A percentile compares a stretch with the other conserved stretches of the same genome.
These are phyloP conservation scores for Lota lota DNA, from an alignment of 2,113 vertebrate species.

Conservation along the genomic window DNA sequence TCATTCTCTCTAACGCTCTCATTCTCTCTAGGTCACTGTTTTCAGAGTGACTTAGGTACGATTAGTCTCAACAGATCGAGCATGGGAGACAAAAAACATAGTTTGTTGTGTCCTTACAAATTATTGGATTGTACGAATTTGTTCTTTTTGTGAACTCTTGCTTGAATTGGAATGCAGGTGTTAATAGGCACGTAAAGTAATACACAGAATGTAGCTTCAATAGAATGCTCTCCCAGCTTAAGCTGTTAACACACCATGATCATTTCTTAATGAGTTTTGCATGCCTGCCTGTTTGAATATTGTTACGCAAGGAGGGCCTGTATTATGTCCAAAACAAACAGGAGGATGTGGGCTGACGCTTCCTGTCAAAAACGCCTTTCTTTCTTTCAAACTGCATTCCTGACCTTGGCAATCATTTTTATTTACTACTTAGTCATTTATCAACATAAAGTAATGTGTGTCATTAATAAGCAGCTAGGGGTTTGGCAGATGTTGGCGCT, in stretches of 20 bases:
- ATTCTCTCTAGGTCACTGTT: no score
- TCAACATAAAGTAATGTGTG: no score
- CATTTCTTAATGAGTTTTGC: conserved; percentile 27
- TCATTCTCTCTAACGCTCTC: no score
- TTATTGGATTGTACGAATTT: no score
- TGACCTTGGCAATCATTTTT: conserved; percentile 47
- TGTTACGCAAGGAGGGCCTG: conserved; percentile 27
- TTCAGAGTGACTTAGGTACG: no score
- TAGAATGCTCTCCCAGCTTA: conserved; percentile 10
- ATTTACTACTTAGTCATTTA: conserved; percentile 28
- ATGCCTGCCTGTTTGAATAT: conserved; percentile 27
- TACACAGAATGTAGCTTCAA: conserved; percentile 3
- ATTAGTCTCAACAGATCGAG: no score
- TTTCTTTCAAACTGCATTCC: conserved; percentile 41
- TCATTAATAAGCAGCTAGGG: no score
- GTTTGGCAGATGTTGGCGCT: no score
- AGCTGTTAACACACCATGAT: conserved; percentile 21
- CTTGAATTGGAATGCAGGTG: no score
- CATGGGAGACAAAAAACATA: no score
- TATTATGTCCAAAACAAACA: conserved; percentile 50
- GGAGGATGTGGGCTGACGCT: conserved; percentile 44
- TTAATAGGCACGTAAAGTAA: background rate
- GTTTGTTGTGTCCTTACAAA: no score
- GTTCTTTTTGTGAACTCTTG: no score
- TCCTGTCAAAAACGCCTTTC: conserved; percentile 36